Base-by-base conservation (phyloP, 1,140 invertebrate genomes). In the Drosophila repletoides region DNA sequence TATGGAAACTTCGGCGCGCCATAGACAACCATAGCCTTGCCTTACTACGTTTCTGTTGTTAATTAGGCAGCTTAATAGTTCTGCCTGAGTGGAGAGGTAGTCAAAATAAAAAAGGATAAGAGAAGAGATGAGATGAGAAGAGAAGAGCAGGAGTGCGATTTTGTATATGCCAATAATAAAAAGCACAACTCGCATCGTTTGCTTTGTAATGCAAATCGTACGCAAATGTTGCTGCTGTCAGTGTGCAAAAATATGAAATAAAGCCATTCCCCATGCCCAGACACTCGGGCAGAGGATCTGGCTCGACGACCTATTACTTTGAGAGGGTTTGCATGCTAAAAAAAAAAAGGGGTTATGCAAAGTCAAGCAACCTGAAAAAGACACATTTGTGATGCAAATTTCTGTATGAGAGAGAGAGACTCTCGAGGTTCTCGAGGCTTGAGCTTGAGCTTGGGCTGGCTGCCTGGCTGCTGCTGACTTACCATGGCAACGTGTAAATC, bases 301-400 rank as follows among this genome's bases (percentile, higher is more conserved):
- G 26, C 26, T 40, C 38, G 31, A n/a, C n/a, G n/a, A 36, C 28
- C 64, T 48, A 80, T 81, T 76, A 76, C 77, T 69, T 76, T 76
- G 59, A 81, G 58, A 43, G 60, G 56, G 65, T 76, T 65, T 43
- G 41, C 55, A 45, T 49, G 28, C 19, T 34, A 49, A 53, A 55
- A 49, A 73, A n/a, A n/a, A n/a, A n/a, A 86, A 87, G 72, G 80
- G 80, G 80, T 86, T 86, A 86, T 86, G 80, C 80, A 86, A 86
- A 86, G 81, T 86, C 80, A 86, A 86, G 80, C 80, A 86, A 86
- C 80, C 80, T 86, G 80, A 86, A 86, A 86, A 86, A 86, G 80
- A 86, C 80, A 86, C 80, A 86, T 86, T 86, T 86, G 80, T 80
- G 81, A 86, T 86, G 80, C 80, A 86, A 86, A 86, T 86, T 86